phyloP scores from a whole-genome alignment of 2,888 invertebrate species.

The Harmothoe impar region DNA sequence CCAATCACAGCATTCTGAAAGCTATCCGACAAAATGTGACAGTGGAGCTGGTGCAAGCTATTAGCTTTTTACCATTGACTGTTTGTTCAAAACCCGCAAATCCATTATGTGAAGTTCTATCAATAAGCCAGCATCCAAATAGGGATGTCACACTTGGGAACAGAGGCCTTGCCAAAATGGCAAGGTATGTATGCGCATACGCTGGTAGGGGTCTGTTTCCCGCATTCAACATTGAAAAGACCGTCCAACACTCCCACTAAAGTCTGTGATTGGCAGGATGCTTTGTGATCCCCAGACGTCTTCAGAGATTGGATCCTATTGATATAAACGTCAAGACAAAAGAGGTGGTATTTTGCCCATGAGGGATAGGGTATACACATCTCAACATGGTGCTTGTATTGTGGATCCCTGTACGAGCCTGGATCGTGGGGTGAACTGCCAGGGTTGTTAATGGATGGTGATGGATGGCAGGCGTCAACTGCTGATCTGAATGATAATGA shows the following conservation, averaged over 20 bases:
- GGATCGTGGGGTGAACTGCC: background rate
- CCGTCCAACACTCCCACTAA: background rate
- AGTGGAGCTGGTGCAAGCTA: too few relatives aligned
- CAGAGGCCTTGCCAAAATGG: too few relatives aligned
- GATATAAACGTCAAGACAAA: constrained; percentile 2
- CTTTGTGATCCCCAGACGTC: constrained; percentile 3
- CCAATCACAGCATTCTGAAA: too few relatives aligned
- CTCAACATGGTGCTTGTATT: background rate
- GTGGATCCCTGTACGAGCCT: background rate
- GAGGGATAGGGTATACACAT: background rate
- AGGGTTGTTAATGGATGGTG: background rate
- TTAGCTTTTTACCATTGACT: too few relatives aligned
- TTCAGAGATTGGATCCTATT: background rate
- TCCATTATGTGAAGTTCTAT: too few relatives aligned
- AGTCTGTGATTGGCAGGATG: background rate
- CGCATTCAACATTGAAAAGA: too few relatives aligned
- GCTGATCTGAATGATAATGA: constrained; percentile 24
- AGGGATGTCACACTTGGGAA: too few relatives aligned
- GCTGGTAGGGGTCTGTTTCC: too few relatives aligned
- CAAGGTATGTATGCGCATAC: too few relatives aligned
- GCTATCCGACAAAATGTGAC: too few relatives aligned
- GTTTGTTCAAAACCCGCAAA: too few relatives aligned
- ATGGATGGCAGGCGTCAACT: background rate
- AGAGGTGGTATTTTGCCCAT: background rate
- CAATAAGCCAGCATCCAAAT: too few relatives aligned